These are phyloP conservation scores for Zophobas morio DNA, from an alignment of 1,140 invertebrate species.

Conservation along the genomic window DNA sequence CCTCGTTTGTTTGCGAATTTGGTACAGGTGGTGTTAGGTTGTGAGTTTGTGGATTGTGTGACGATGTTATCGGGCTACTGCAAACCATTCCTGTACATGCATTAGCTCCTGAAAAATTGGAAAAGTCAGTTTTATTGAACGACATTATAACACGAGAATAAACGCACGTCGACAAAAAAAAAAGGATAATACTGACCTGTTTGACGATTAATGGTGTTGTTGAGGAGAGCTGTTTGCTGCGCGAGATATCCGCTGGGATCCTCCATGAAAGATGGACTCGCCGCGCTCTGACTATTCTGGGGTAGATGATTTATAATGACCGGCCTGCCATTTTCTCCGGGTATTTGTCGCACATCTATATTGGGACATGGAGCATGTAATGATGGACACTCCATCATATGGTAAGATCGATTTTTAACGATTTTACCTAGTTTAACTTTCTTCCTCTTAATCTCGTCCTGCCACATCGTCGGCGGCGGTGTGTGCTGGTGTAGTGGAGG, in stretches of 20 bases:
- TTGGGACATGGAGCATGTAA: slow-evolving; percentile 69
- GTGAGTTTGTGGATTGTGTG: slow-evolving; percentile 58
- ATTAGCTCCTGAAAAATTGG: slow-evolving; percentile 58
- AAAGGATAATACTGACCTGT: slow-evolving; percentile 69
- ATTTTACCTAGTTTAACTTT: slow-evolving; percentile 74
- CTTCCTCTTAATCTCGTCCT: slow-evolving; percentile 76
- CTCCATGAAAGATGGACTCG: slow-evolving; percentile 85
- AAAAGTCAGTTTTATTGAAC: neutral
- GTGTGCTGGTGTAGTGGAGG: slow-evolving; percentile 81
- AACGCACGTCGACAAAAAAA: neutral
- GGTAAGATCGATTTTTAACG: slow-evolving; percentile 72
- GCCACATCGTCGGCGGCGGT: slow-evolving; percentile 74
- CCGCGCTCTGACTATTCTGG: slow-evolving; percentile 57
- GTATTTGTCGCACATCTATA: slow-evolving; percentile 69
- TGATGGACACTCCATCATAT: slow-evolving; percentile 60
- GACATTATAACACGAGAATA: neutral
- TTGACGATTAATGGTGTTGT: slow-evolving; percentile 86
- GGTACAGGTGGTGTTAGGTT: slow-evolving; percentile 55
- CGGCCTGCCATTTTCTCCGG: slow-evolving; percentile 66
- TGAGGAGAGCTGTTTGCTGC: slow-evolving; percentile 87
- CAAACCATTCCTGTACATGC: slow-evolving; percentile 66
- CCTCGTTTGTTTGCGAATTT: slow-evolving; percentile 63
- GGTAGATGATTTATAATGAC: slow-evolving; percentile 65
- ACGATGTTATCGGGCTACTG: slow-evolving; percentile 65
- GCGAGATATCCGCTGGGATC: slow-evolving; percentile 91